Evolutionary conservation across 2,113 vertebrate species (phyloP).

Genomic region (Symphodus melops): DNA sequence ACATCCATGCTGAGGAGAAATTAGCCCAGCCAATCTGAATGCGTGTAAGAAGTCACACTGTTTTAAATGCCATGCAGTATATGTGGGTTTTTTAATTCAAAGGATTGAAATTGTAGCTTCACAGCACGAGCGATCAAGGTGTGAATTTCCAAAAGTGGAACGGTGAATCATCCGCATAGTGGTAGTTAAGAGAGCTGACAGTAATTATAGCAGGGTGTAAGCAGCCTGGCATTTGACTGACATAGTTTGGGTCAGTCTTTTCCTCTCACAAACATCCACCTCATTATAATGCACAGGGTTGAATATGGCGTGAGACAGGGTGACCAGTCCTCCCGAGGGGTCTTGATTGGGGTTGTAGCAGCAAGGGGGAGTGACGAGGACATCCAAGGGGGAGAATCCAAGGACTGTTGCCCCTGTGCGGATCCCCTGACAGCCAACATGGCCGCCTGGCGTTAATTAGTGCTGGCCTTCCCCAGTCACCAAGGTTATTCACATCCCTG

Average conservation of each 20-base stretch:
- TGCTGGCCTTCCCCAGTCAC: conserved; percentile 80
- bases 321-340: conserved; percentile 53
- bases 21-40: conserved; percentile 21
- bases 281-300: conserved; percentile 65
- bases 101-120: background rate
- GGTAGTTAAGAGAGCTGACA: conserved; percentile 48
- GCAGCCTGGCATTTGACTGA: conserved; percentile 56
- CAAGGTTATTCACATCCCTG: conserved; percentile 82
- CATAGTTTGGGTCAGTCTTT: conserved; percentile 58
- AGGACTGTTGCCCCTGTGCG: conserved; percentile 66
- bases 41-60: conserved; percentile 14
- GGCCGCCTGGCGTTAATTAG: conserved; percentile 81
- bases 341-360: conserved; percentile 51
- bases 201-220: conserved; percentile 52
- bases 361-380: conserved; percentile 64
- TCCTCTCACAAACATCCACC: conserved; percentile 47
- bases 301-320: conserved; percentile 64
- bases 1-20: conserved; percentile 43
- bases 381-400: conserved; percentile 68
- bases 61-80: background rate
- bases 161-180: conserved; percentile 44
- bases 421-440: conserved; percentile 64
- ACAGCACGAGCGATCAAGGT: conserved; percentile 26
- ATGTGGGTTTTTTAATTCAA: background rate
- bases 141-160: conserved; percentile 57